Base-by-base conservation (phyloP, 2,113 vertebrate genomes). In the Mixornis gularis region DNA sequence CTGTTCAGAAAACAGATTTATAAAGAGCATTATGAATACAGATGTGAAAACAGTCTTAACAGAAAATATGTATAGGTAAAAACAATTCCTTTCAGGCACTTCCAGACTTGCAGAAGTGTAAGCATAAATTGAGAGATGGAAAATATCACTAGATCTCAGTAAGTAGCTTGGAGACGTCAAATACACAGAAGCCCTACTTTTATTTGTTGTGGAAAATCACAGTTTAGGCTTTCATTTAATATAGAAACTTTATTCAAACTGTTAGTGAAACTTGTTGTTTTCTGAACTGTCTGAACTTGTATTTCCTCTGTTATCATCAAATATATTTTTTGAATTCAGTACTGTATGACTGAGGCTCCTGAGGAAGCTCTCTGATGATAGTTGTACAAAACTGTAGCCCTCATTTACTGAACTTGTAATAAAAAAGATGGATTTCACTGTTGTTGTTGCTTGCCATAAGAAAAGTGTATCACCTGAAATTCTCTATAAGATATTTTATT, bases 41-140 rank as follows among this genome's bases (percentile, higher is more conserved):
- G 53, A 44, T 0, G 1, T 58, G 63, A 83, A 92, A 92, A 77
- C 19, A 86, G 29, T 77, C 51, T 73, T 66, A 90, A 41, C 9
- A 90, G 82, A 90, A 90, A 90, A 36, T 93, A 89, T n/a, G n/a
- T 80, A 4, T 63, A 66, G 16, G 52, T 69, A 59, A 89, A 90
- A 90, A 21, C 51, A 88, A 27, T 66, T 93, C 52, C 22, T 93
- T 86, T 78, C 56, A 84, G 83, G 40, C 83, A 68, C 58, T 93
- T 94, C 72, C 56, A 95, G 94, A 84, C 83, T 93, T 95, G 93
- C 69, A 86, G 19, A 85, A 81, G 56, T 80, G 12, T 71, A 55
- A 79, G 68, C 32, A 6, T 79, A 87, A 77, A 49, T 59, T 59
- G 32, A 77, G 63, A 70, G 46, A 40, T 92, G 68, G 62, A 86